phyloP scores from a whole-genome alignment of 1,140 invertebrate species.

The Nylanderia fulva region DNA sequence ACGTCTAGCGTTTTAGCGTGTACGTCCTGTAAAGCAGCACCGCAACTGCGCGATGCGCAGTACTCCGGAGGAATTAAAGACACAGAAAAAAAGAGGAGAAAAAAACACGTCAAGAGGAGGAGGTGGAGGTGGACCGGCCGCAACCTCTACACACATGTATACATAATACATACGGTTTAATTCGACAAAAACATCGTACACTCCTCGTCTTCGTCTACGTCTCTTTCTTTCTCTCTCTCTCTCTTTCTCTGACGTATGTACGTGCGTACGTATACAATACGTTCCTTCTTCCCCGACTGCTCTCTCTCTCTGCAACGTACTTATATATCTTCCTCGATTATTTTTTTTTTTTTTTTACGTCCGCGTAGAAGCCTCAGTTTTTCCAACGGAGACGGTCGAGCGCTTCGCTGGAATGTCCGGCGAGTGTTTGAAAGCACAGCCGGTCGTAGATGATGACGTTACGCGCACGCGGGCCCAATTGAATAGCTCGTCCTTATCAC shows the following conservation, averaged over 20 bases:
- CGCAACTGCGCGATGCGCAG: background rate
- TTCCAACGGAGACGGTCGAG: background rate
- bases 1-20: background rate
- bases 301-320: no score
- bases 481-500: conserved; percentile 2
- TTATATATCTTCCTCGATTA: background rate
- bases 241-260: background rate
- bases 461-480: background rate
- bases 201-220: background rate
- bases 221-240: no score
- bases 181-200: background rate
- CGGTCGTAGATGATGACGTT: conserved; percentile 32
- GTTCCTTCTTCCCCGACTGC: no score
- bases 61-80: background rate
- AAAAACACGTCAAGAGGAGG: background rate
- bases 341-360: no score
- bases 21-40: no score
- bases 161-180: background rate
- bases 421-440: background rate
- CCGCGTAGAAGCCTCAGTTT: background rate
- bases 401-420: conserved; percentile 13
- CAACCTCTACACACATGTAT: background rate
- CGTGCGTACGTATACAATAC: no score
- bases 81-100: background rate
- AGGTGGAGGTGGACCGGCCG: background rate